Evolutionary conservation across 1,140 invertebrate genomes (phyloP).

Genomic region (Augochlora pura): DNA sequence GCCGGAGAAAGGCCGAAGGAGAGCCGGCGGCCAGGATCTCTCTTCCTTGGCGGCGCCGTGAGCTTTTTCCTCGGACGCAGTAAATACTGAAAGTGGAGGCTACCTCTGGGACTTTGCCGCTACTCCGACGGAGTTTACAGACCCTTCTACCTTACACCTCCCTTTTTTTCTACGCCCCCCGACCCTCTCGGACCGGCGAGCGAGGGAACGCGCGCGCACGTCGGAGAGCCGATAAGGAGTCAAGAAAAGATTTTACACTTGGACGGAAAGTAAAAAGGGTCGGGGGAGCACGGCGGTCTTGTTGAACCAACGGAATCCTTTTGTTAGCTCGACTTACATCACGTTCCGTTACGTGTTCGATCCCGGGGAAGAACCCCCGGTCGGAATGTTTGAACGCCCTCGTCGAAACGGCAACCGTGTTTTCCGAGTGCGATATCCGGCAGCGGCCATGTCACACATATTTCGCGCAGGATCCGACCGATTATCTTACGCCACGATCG

Average conservation of each 20-base stretch:
- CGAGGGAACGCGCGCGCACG: background rate
- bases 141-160: constrained; percentile 46
- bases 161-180: background rate
- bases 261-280: constrained; percentile 49
- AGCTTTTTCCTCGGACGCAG: constrained; percentile 56
- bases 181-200: background rate
- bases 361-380: constrained; percentile 17
- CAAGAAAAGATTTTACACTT: constrained; percentile 65
- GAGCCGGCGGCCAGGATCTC: constrained; percentile 43
- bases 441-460: too few species aligned
- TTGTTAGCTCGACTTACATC: constrained; percentile 55
- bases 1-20: constrained; percentile 39
- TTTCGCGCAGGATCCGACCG: too few species aligned
- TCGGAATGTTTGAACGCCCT: background rate
- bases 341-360: constrained; percentile 44
- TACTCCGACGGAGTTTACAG: constrained; percentile 59
- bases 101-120: constrained; percentile 54
- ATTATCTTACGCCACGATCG: too few species aligned
- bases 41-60: constrained; percentile 36
- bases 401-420: background rate
- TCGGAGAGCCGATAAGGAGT: constrained; percentile 52
- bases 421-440: background rate
- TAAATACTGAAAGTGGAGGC: constrained; percentile 64
- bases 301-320: constrained; percentile 59
- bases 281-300: constrained; percentile 39